Conservation (phyloP, 2,113 vertebrate genomes). For the Azemiops feae region DNA sequence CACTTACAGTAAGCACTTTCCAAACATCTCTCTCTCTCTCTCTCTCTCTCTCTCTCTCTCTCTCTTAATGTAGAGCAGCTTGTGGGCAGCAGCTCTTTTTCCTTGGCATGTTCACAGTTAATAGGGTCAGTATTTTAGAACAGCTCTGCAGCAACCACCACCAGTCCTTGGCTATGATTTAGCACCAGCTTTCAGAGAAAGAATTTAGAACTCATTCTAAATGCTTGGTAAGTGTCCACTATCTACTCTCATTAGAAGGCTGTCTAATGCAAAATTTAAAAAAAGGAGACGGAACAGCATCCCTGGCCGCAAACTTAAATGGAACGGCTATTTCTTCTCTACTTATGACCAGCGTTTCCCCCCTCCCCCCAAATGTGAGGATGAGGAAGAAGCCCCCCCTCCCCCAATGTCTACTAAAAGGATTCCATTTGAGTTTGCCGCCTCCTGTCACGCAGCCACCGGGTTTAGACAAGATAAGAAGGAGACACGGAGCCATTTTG, state of each 20-base stretch:
- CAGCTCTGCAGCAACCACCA: background rate
- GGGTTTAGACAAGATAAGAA: slow-evolving; percentile 33
- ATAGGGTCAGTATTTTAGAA: background rate
- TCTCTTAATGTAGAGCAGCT: background rate
- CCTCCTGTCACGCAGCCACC: background rate
- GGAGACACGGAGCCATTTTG: slow-evolving; percentile 60
- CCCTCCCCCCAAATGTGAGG: background rate
- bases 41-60: too few species aligned
- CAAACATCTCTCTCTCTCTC: background rate
- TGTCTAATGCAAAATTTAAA: background rate
- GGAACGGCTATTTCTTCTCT: background rate
- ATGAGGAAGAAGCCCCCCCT: background rate
- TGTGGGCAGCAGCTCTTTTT: background rate
- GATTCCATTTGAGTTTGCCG: background rate
- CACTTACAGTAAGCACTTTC: background rate
- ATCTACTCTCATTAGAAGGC: background rate
- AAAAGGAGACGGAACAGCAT: background rate
- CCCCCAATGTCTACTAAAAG: background rate
- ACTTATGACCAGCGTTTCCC: background rate
- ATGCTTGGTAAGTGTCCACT: background rate
- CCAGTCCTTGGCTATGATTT: background rate
- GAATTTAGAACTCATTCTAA: background rate
- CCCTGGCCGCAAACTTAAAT: background rate
- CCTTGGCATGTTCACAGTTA: background rate
- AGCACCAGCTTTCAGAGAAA: background rate